phyloP scores from a whole-genome alignment of 2,797 vertebrate species.

The Picus viridis region DNA sequence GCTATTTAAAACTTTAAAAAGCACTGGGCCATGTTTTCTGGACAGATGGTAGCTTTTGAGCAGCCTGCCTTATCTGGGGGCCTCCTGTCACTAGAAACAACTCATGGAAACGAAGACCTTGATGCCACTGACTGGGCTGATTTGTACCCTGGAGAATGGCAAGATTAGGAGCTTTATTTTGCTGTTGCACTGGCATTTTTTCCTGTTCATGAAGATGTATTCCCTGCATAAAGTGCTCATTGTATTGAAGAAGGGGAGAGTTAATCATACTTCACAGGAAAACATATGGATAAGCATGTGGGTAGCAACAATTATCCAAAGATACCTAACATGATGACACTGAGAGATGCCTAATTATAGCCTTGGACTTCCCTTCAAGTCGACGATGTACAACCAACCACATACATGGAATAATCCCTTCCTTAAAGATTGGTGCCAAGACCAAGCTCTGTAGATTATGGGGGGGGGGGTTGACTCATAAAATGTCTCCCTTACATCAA shows the following conservation, averaged over 20 bases:
- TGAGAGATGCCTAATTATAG: slow-evolving; percentile 28
- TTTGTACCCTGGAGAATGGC: neutral
- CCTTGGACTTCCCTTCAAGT: slow-evolving; percentile 12
- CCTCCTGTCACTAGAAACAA: neutral
- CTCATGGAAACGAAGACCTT: neutral
- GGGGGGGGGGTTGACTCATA: neutral
- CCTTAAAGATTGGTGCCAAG: neutral
- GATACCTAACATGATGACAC: neutral
- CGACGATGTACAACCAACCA: neutral
- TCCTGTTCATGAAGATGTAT: neutral
- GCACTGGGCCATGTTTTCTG: neutral
- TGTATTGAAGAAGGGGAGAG: neutral
- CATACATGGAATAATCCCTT: neutral
- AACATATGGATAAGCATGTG: slow-evolving; percentile 40
- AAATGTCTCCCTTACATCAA: neutral
- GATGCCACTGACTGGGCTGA: neutral
- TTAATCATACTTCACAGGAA: slow-evolving; percentile 17
- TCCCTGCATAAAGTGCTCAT: neutral
- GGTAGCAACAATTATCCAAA: slow-evolving; percentile 39
- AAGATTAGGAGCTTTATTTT: slow-evolving; percentile 35
- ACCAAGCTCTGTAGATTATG: neutral
- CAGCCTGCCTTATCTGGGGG: neutral
- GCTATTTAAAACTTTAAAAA: neutral
- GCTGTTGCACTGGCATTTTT: neutral
- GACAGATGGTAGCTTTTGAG: neutral